Evolutionary conservation across 2,888 invertebrate genomes (phyloP), one percentile per base, ranked within the genome.

Genomic region (Lacanobia wlatinum): DNA sequence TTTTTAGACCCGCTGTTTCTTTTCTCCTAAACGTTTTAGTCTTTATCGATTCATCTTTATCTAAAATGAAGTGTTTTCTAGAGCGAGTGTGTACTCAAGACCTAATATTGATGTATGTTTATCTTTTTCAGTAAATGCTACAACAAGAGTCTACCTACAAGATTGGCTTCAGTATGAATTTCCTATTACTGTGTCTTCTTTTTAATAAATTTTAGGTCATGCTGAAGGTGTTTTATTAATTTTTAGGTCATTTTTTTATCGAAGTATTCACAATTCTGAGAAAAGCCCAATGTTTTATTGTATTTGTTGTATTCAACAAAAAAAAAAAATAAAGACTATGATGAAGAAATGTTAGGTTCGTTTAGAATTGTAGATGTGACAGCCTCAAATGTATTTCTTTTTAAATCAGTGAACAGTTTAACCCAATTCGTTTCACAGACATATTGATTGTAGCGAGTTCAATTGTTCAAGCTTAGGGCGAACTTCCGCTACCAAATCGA

Each of bases 401-500:
- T 50, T 52, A 69, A 73, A 62, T 28, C 61, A 55, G 50, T 46
- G 40, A 65, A 52, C 23, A 73, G 23, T 64, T 70, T 40, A 55
- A 59, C 18, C n/a, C 4, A 21, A 82, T 84, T 82, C 69, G 74
- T 61, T 78, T 72, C 64, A 63, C 69, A 43, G 16, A 58, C 56
- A 46, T 74, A 84, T 77, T 72, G 50, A 71, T 75, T 55, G 59
- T 48, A n/a, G 34, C 56, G 18, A 56, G 67, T 58, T 58, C 79
- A 60, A 87, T 85, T 82, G 76, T 80, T 70, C 43, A 67, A 43
- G 21, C 23, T 58, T 78, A 76, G 70, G 61, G 70, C 76, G 73
- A 65, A 84, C 65, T 74, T 82, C 88, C 87, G 84, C 53, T 34
- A 23, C 64, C 4, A 60, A 73, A 87, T 84, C 79, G 86, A 86